phyloP scores from a whole-genome alignment of 2,797 vertebrate species.

The Pampus argenteus region DNA sequence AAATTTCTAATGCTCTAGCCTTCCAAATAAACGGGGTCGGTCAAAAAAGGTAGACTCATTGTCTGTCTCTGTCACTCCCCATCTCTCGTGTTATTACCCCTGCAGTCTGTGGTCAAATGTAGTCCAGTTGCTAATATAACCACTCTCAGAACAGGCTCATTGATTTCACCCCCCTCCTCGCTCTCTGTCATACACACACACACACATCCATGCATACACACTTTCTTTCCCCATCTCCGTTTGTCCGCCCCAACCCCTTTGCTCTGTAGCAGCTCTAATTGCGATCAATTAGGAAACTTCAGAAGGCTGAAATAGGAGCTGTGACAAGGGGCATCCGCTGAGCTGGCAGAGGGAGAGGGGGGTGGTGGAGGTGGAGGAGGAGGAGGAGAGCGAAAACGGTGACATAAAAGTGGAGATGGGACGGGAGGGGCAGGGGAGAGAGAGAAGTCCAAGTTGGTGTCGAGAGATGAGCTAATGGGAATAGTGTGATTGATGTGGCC shows the following conservation, averaged over 20 bases:
- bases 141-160: conserved; percentile 59
- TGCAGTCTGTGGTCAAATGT: conserved; percentile 55
- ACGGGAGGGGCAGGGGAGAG: conserved; percentile 42
- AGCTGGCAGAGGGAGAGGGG: conserved; percentile 66
- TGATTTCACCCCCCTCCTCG: conserved; percentile 44
- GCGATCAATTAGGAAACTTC: conserved; percentile 87
- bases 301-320: conserved; percentile 84
- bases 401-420: conserved; percentile 43
- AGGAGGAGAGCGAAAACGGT: conserved; percentile 27
- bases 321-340: conserved; percentile 81
- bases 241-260: conserved; percentile 39
- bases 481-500: conserved; percentile 78
- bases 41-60: neutral
- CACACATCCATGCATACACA: conserved; percentile 16
- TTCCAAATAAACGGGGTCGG: neutral
- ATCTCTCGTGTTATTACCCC: conserved; percentile 38
- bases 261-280: conserved; percentile 79
- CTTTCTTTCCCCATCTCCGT: conserved; percentile 57
- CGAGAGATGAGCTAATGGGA: conserved; percentile 79
- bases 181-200: conserved; percentile 8
- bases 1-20: neutral
- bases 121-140: conserved; percentile 66
- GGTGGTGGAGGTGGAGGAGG: conserved; percentile 9
- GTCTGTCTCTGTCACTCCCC: conserved; percentile 21
- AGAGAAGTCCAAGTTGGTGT: conserved; percentile 61